These are phyloP conservation scores for Drosophila ezoana DNA, from an alignment of 2,888 invertebrate genomes.

Conservation along the genomic window DNA sequence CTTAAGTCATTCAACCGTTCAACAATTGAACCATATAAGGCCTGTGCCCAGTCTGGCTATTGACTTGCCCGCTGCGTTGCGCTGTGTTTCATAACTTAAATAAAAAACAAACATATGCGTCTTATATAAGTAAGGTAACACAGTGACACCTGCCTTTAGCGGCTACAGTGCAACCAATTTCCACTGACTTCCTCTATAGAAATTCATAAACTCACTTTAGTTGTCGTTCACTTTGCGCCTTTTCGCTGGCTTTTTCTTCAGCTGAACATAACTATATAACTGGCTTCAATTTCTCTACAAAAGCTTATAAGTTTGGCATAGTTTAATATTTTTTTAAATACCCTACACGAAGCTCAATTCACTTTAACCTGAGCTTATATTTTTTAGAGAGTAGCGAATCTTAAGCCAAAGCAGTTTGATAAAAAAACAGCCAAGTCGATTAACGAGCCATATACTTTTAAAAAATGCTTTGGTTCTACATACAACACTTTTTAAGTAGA, in stretches of 20 bases:
- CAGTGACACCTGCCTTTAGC: slow-evolving; percentile 29
- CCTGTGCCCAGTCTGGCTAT: slow-evolving; percentile 21
- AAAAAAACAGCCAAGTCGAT: too few species aligned
- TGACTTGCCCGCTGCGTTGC: slow-evolving; percentile 28
- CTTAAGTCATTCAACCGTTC: slow-evolving; percentile 43
- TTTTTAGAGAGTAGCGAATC: too few species aligned
- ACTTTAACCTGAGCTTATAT: too few species aligned
- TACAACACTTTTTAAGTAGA: too few species aligned
- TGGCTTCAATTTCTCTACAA: too few species aligned
- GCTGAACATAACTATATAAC: too few species aligned
- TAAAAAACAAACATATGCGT: slow-evolving; percentile 7
- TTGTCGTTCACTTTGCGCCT: not conserved
- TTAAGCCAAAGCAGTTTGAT: too few species aligned
- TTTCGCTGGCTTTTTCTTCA: not conserved
- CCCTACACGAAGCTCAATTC: too few species aligned
- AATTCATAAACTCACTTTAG: not conserved
- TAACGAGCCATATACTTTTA: too few species aligned
- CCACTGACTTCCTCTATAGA: slow-evolving; percentile 2
- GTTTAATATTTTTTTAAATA: too few species aligned
- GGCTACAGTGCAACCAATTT: not conserved
- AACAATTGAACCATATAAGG: slow-evolving; percentile 43
- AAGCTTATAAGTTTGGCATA: too few species aligned
- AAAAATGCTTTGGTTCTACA: too few species aligned
- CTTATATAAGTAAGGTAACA: slow-evolving; percentile 13
- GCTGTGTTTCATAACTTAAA: slow-evolving; percentile 21